Conservation (phyloP, 2,797 vertebrate species). For the Hemitrygon akajei region DNA sequence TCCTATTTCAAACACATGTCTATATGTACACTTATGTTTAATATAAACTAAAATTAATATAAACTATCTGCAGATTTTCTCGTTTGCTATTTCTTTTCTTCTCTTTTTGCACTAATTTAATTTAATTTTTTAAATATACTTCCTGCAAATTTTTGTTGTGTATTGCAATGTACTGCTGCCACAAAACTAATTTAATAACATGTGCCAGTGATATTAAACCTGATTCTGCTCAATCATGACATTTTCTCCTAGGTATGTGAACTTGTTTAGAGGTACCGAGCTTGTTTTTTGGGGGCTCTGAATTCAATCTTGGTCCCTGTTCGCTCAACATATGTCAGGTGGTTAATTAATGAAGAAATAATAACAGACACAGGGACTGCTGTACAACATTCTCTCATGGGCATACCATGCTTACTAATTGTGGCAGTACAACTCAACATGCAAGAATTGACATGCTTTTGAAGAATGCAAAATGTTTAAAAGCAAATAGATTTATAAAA, state of each 20-base stretch:
- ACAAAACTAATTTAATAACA: no score
- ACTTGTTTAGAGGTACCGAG: not conserved
- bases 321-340: not conserved
- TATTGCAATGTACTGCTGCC: no score
- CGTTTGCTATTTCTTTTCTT: no score
- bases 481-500: not conserved
- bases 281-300: not conserved
- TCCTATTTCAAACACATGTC: not conserved
- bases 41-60: not conserved
- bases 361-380: not conserved
- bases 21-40: not conserved
- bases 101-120: no score
- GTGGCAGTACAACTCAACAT: not conserved
- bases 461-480: not conserved
- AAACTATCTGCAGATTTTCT: not conserved
- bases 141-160: no score
- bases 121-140: no score
- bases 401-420: not conserved
- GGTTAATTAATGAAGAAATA: not conserved
- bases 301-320: not conserved
- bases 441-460: not conserved
- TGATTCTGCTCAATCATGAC: no score
- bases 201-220: no score
- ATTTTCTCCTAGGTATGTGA: no score
- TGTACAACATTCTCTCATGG: not conserved